Conservation (phyloP, 2,888 invertebrate species). For the Drosophila putrida region DNA sequence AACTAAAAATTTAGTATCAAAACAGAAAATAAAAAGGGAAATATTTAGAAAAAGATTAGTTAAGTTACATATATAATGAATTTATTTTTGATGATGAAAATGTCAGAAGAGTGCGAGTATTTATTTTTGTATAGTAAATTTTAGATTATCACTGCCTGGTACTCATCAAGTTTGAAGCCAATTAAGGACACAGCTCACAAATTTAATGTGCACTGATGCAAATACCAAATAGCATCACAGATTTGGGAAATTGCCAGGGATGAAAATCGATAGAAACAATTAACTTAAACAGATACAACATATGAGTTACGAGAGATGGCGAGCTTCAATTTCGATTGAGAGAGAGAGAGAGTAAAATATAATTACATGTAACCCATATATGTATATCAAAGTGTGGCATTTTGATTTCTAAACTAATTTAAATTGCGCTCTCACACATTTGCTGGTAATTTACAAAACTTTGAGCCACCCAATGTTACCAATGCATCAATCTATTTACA, state of each 20-base stretch:
- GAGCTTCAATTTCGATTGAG: background rate
- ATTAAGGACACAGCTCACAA: background rate
- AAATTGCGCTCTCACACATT: slow-evolving; percentile 25
- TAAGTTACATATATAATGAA: no score
- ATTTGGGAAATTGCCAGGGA: slow-evolving; percentile 1
- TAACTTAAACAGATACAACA: background rate
- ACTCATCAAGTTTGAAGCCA: background rate
- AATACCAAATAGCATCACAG: background rate
- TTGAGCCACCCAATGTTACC: slow-evolving; percentile 23
- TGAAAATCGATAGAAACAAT: background rate
- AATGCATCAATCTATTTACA: slow-evolving; percentile 57
- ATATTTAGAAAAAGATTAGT: background rate
- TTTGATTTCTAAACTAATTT: slow-evolving; percentile 20
- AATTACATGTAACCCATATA: background rate
- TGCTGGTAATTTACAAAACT: slow-evolving; percentile 29
- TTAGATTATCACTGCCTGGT: no score
- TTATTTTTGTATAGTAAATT: no score
- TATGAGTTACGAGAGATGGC: background rate
- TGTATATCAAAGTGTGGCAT: background rate
- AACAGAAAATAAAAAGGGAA: background rate
- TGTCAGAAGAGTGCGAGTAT: no score
- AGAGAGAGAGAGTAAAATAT: background rate
- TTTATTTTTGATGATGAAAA: no score
- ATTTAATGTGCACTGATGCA: background rate
- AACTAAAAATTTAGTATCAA: no score